Evolutionary conservation across 37 sponge, comb jelly and placozoan genomes (phyloP), one percentile per base, ranked within the genome.

Genomic region (Beroe forskalii): DNA sequence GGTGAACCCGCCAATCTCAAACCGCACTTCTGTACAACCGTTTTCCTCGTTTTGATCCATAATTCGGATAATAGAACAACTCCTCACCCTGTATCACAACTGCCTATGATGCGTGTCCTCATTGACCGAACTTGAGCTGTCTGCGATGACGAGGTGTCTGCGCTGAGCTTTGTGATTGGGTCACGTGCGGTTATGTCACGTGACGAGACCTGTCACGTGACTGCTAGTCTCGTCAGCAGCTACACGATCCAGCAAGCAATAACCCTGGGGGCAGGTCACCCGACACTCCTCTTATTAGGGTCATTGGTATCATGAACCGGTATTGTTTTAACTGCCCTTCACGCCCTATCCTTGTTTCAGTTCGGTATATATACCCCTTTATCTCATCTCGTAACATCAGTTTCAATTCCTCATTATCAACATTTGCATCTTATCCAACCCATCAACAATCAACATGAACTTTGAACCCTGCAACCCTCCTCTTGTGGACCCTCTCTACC

Each of bases 391-490:
- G 66, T n/a, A 3, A 4, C 20, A 28, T 19, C 60, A 55, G 66
- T 63, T 20, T 30, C 25, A 63, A 28, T 19, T 63, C 25, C 9
- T 63, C 66, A n/a, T n/a, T n/a, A n/a, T n/a, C n/a, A n/a, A n/a
- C n/a, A n/a, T n/a, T n/a, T n/a, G n/a, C n/a, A n/a, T n/a, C n/a
- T n/a, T n/a, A n/a, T n/a, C 25, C 66, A 63, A 6, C 66, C 4
- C 14, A 4, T 63, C 66, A 28, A 63, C 66, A 55, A 55, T 55
- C 25, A 63, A 32, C 19, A 80, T 80, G 40, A 80, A 80, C 27
- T 80, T 80, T 23, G 86, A 80, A 43, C 86, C 86, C 1, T 80
- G 86, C 86, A 80, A 80, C 35, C 86, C 86, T 43, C 86, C 86
- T 43, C 55, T 80, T 4, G 55, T 80, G 86, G 86, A 80, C 55